Conservation (phyloP, 2,113 vertebrate genomes). For the Gymnorhina tibicen region DNA sequence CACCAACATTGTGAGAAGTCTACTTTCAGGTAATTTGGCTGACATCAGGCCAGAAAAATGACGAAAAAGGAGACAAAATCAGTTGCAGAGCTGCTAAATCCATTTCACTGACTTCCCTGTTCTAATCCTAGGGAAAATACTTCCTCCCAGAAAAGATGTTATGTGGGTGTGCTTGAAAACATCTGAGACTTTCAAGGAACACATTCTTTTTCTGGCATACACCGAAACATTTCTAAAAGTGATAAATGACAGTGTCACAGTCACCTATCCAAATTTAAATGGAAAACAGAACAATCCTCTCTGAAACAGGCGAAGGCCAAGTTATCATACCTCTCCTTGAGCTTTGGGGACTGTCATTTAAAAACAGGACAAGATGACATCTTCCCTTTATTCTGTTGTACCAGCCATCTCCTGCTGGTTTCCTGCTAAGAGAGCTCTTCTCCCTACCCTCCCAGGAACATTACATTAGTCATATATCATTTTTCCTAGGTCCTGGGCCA, state of each 20-base stretch:
- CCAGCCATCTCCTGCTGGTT: not conserved
- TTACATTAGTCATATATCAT: not conserved
- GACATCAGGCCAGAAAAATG: not conserved
- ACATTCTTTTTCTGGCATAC: not conserved
- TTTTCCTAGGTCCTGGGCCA: not conserved
- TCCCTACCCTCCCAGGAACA: not conserved
- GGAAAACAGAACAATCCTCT: constrained; percentile 2
- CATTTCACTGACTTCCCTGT: not conserved
- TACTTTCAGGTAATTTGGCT: not conserved
- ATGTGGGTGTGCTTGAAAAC: constrained; percentile 59
- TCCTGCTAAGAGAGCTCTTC: not conserved
- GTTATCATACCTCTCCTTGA: not conserved
- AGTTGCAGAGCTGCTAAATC: not conserved
- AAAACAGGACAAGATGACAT: not conserved
- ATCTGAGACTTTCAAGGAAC: constrained; percentile 46
- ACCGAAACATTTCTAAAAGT: constrained; percentile 14
- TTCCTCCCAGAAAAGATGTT: constrained; percentile 47
- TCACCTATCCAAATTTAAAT: constrained; percentile 22
- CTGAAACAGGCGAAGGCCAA: not conserved
- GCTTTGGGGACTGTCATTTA: not conserved
- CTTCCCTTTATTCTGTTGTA: not conserved
- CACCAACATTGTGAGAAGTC: not conserved
- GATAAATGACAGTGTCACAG: constrained; percentile 20
- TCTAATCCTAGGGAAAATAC: constrained; percentile 32
- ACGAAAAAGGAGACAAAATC: not conserved